Evolutionary conservation across 1,140 invertebrate species (phyloP).

Genomic region (Heterodera carotae): DNA sequence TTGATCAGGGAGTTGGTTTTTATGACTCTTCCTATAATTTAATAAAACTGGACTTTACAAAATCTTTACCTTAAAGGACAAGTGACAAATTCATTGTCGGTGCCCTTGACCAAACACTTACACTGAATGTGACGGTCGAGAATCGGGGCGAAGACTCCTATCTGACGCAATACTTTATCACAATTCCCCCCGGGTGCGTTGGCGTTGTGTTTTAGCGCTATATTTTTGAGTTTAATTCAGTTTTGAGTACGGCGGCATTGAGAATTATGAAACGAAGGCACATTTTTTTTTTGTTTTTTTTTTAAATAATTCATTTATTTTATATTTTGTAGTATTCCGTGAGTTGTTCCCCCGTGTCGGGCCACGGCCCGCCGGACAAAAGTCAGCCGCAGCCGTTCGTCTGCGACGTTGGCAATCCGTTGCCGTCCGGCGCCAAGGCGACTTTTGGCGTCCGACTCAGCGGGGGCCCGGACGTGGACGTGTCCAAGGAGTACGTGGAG

Average conservation of each 20-base stretch:
- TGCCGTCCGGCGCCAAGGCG: slow-evolving; percentile 58
- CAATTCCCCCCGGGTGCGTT: slow-evolving; percentile 59
- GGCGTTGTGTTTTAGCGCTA: neutral
- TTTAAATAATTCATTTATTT: neutral
- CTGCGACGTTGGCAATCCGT: slow-evolving; percentile 62
- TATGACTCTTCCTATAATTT: too few relatives aligned
- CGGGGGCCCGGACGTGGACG: slow-evolving; percentile 40
- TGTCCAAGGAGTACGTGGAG: slow-evolving; percentile 42
- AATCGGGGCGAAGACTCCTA: slow-evolving; percentile 64
- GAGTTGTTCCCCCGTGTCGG: slow-evolving; percentile 54
- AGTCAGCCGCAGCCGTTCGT: slow-evolving; percentile 52
- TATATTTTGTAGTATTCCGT: slow-evolving; percentile 48
- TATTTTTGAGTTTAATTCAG: neutral
- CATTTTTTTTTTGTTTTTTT: neutral
- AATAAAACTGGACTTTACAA: too few relatives aligned
- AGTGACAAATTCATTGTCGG: slow-evolving; percentile 64
- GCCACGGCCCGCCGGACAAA: slow-evolving; percentile 33
- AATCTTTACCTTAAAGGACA: slow-evolving; percentile 33
- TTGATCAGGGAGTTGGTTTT: too few relatives aligned
- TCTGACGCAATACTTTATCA: slow-evolving; percentile 59
- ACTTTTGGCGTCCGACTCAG: slow-evolving; percentile 56
- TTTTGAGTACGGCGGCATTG: slow-evolving; percentile 61
- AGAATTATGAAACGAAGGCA: slow-evolving; percentile 58
- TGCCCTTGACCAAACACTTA: slow-evolving; percentile 52
- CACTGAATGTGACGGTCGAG: slow-evolving; percentile 52